Percentiles rank a stretch among this genome's conserved stretches.
Conservation (phyloP, 2,113 vertebrate species). For the Clarias batrachus region DNA sequence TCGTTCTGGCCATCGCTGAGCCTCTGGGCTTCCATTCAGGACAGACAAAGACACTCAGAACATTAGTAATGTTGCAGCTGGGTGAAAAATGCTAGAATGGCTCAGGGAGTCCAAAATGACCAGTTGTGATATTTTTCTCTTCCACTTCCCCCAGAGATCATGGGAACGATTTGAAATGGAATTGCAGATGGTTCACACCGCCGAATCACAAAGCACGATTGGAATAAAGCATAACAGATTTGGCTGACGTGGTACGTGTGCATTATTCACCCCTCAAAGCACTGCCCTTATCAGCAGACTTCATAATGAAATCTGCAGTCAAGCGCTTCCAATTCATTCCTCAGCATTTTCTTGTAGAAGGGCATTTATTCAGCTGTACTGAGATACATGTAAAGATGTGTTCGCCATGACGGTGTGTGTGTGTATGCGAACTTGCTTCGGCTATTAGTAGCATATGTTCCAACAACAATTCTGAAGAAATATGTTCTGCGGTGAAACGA, state of each 20-base stretch:
- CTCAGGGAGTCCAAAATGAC: conserved; percentile 38
- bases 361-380: conserved; percentile 38
- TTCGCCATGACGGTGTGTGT: conserved; percentile 13
- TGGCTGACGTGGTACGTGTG: conserved; percentile 31
- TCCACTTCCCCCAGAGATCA: conserved; percentile 12
- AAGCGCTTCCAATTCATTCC: conserved; percentile 53
- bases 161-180: conserved; percentile 23
- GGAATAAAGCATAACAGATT: conserved; percentile 42
- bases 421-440: not conserved
- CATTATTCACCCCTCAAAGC: conserved; percentile 41
- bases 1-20: conserved; percentile 32
- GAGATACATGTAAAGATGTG: conserved; percentile 31
- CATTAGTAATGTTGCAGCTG: conserved; percentile 30
- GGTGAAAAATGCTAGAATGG: conserved; percentile 25
- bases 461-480: conserved; percentile 31
- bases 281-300: conserved; percentile 49
- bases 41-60: conserved; percentile 32
- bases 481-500: conserved; percentile 14
- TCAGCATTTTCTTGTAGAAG: conserved; percentile 35
- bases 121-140: conserved; percentile 27
- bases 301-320: conserved; percentile 56
- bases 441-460: conserved; percentile 43
- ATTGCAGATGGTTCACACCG: conserved; percentile 36
- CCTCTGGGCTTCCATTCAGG: conserved; percentile 38
- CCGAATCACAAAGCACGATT: conserved; percentile 33